Base-by-base conservation (phyloP, 2,113 vertebrate genomes). In the Dasypus novemcinctus region DNA sequence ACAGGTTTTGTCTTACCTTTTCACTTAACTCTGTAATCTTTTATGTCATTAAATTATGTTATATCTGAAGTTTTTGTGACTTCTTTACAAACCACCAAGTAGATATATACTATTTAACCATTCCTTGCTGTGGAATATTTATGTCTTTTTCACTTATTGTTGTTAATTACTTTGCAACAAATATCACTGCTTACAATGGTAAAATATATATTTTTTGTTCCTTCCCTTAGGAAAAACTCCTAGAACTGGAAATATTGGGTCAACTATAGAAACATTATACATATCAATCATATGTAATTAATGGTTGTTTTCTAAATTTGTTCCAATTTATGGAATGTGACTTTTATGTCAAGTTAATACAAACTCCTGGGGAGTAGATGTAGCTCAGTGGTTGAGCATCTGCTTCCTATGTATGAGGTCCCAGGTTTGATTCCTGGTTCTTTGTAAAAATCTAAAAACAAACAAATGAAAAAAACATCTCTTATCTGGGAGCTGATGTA, bases 241-340 rank as follows among this genome's bases (percentile, higher is more conserved):
- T 49, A 49, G 46, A 49, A 49, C 8, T 49, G 46, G 46, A 49
- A 49, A 83, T 68, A 80, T 25, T 21, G 13, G 36, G 3, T 85
- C 46, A n/a, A 17, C 18, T 49, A 27, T 66, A 66, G 29, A 94
- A 54, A 36, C 23, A 20, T 8, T 43, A 36, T 57, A 87, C 36
- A 88, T 36, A 23, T 27, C 2, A 2, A 83, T 5, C 33, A 68
- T 4, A 52, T 29, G 66, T 49, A 66, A 31, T 31, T 23, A 79
- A 49, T 74, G 33, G 31, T 91, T 84, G 33, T 61, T 82, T 95
- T 93, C 46, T 80, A 54, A 61, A 84, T 91, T 18, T 31, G 78
- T 57, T 82, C 12, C 38, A 84, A 68, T 69, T 49, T 41, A 46
- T 84, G 41, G 1, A 17, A 71, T 69, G 31, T 5, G 23, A 38